These are phyloP conservation scores for Actinernus sp. DNA, from an alignment of 92 coral and sea anemone species.

Conservation along the genomic window DNA sequence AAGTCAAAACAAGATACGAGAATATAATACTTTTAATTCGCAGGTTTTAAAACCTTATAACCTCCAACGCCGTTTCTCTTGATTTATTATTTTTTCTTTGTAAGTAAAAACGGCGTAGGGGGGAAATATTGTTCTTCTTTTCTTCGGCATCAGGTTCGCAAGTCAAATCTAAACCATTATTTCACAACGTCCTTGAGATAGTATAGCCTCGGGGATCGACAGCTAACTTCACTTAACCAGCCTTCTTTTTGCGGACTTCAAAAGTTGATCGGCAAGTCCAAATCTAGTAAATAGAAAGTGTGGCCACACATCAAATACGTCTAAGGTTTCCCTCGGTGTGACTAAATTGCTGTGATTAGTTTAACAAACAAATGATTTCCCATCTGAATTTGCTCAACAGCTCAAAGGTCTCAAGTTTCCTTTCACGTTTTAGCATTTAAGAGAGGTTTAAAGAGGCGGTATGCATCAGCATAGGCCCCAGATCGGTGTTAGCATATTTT, in stretches of 20 bases:
- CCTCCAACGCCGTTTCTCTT: too few relatives aligned
- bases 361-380: slow-evolving; percentile 13
- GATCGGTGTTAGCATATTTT: slow-evolving; percentile 47
- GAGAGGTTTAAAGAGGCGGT: too few relatives aligned
- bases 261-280: slow-evolving; percentile 14
- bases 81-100: too few relatives aligned
- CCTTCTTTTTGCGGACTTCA: background rate
- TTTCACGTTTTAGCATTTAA: slow-evolving; percentile 31
- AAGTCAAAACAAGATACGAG: slow-evolving; percentile 2
- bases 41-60: too few relatives aligned
- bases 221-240: background rate
- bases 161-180: too few relatives aligned
- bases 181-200: too few relatives aligned
- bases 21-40: slow-evolving; percentile 5
- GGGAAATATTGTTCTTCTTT: too few relatives aligned
- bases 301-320: background rate
- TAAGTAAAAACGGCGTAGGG: too few relatives aligned
- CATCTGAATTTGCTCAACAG: slow-evolving; percentile 17
- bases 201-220: too few relatives aligned
- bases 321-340: slow-evolving; percentile 16
- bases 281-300: background rate
- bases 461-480: too few relatives aligned
- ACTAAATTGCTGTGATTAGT: slow-evolving; percentile 9
- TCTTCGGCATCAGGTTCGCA: too few relatives aligned
- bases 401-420: slow-evolving; percentile 50